Base-by-base conservation (phyloP, 2,888 invertebrate species). In the Netelia melanura region DNA sequence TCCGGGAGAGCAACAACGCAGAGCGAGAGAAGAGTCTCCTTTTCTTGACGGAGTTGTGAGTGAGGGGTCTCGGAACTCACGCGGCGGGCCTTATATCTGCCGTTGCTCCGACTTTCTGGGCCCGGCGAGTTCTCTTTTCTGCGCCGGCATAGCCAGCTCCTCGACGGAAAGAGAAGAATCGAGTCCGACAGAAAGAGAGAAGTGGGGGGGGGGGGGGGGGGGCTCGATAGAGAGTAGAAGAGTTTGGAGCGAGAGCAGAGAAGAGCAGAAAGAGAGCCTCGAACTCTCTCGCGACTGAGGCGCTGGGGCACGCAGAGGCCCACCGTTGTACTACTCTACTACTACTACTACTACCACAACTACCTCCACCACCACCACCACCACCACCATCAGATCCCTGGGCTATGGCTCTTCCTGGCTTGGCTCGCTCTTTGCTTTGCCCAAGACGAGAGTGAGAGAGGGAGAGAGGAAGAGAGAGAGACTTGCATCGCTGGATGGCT, bases 41-140 rank as follows among this genome's bases (percentile, higher is more conserved):
- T 90, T 88, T 87, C 87, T 88, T 86, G 89, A 86, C 87, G 85
- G 85, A 86, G 87, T 83, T 85, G 88, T 85, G 89, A 87, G 87
- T 84, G 84, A 84, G 84, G 84, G 84, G 82, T 82, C 85, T 71
- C 78, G 85, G 64, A 84, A 81, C 82, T 38, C 38, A 75, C 74
- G 78, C 56, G 25, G 52, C 76, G 82, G 79, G 79, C 64, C 81
- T 58, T 48, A 48, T 85, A 83, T 65, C 72, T 71, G 38, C 72
- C 70, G 81, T 52, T 65, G 70, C 70, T 76, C 58, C 43, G 62
- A 61, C 75, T 74, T 71, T 79, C 75, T 56, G 78, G 70, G 48
- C 52, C 61, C 43, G 8, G 56, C 65, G 25, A 54, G 23, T 23
- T 56, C 68, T 77, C 74, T 75, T 72, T 65, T 64, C 44, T n/a